Conservation (phyloP, 2,888 invertebrate genomes). For the Cacoxenus indagator region DNA sequence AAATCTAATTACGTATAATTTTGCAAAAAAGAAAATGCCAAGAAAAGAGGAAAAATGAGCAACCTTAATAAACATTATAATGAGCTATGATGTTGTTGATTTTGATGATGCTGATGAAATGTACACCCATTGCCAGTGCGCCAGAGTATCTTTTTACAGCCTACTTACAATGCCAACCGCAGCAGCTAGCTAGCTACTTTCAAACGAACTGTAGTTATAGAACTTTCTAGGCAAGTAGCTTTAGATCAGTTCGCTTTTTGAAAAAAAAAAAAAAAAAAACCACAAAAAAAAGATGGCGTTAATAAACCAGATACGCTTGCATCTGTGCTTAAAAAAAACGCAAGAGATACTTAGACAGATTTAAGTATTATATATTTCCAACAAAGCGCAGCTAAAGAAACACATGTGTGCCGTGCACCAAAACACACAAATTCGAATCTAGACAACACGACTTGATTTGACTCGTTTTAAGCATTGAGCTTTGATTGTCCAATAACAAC, state of each 20-base stretch:
- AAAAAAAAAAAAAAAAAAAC: neutral
- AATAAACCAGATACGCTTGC: neutral
- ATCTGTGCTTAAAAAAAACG: neutral
- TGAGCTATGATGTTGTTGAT: neutral
- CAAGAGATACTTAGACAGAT: neutral
- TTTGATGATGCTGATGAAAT: neutral
- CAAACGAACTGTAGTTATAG: neutral
- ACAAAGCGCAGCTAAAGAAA: neutral
- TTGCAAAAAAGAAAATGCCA: neutral
- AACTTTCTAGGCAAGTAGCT: slow-evolving; percentile 7
- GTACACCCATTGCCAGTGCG: neutral
- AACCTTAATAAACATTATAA: neutral
- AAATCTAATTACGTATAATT: slow-evolving; percentile 10
- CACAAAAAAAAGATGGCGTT: neutral
- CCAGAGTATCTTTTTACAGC: slow-evolving; percentile 5
- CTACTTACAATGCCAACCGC: neutral
- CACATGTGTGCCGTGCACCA: neutral
- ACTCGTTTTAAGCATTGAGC: too few species aligned
- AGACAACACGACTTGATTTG: too few species aligned
- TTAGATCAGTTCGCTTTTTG: neutral
- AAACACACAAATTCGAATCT: too few species aligned
- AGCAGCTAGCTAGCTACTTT: slow-evolving; percentile 6
- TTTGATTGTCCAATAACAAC: too few species aligned
- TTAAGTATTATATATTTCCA: neutral
- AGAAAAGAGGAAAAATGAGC: neutral